Base-by-base conservation (phyloP, 2,113 vertebrate species). In the Pipra filicauda region DNA sequence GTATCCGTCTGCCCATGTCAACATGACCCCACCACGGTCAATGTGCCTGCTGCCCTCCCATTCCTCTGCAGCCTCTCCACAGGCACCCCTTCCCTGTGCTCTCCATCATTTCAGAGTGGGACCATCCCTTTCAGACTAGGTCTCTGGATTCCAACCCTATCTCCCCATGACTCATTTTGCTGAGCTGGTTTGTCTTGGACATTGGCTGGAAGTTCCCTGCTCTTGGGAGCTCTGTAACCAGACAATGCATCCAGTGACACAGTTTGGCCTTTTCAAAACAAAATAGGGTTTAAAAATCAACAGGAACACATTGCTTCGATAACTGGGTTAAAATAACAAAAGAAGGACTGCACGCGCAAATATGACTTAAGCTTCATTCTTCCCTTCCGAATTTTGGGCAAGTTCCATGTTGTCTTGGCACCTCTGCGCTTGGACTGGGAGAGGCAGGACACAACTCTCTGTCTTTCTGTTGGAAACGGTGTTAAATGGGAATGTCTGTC, bases 251-350 rank as follows among this genome's bases (percentile, higher is more conserved):
- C 41, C 80, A 91, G 52, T 15, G 2, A 85, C 0, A 3, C 76
- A 71, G 26, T 74, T 92, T 44, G 76, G 48, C 73, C 93, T 91
- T 93, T 78, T 84, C 76, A 74, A 89, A 92, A 87, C 61, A 89
- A 95, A 95, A 79, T 7, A 79, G 57, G 22, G 9, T 61, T 94
- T 92, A 85, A 91, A 85, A 95, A 74, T 92, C 80, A 72, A 87
- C 84, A 94, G 93, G 89, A 95, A 95, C 76, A 71, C 15, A 1
- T 19, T 55, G 66, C 73, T 95, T 35, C 1, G 0, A 64, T 83
- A 96, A 87, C 83, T 95, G 61, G 93, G 84, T 94, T 95, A 95
- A 87, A 85, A 93, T 85, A 96, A 94, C 89, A 93, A 89, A 92
- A 87, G 84, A 21, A 65, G n/a, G 22, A 31, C 74, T 1, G 6